Percentiles rank a stretch among this genome's conserved stretches.
Conservation (phyloP, 2,797 vertebrate species). For the Phrynocephalus guinanensis region DNA sequence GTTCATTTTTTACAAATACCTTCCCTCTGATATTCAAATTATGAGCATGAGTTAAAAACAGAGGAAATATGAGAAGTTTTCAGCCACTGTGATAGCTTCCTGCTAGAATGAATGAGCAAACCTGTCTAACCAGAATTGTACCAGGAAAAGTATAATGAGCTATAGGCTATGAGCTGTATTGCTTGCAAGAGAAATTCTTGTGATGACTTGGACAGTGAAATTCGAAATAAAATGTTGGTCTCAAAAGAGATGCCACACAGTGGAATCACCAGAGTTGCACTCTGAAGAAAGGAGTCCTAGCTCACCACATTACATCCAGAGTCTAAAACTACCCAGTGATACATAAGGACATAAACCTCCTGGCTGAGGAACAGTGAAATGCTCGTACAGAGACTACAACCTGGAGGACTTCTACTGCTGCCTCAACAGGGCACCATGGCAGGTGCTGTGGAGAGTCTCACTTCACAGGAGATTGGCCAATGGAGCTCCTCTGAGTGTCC, state of each 20-base stretch:
- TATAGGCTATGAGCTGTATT: neutral
- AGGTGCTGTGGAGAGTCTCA: too few species aligned
- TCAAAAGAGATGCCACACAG: neutral
- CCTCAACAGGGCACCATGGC: too few species aligned
- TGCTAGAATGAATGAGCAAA: neutral
- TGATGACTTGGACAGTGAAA: neutral
- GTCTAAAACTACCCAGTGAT: too few species aligned
- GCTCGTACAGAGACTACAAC: too few species aligned
- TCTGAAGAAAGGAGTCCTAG: neutral
- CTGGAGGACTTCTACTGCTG: too few species aligned
- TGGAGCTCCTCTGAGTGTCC: too few species aligned
- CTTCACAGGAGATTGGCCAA: too few species aligned
- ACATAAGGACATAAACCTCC: too few species aligned
- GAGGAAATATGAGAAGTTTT: neutral
- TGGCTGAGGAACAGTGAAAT: too few species aligned
- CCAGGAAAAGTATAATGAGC: neutral
- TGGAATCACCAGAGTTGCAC: neutral
- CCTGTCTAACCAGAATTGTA: neutral
- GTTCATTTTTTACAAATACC: neutral
- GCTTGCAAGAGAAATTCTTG: neutral
- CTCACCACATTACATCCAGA: too few species aligned
- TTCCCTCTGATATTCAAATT: constrained; percentile 21
- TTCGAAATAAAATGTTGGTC: neutral
- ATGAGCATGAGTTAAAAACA: neutral
- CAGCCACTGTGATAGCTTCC: neutral